Conservation (phyloP, 53 echinoderm and acorn worm species). For the Luidia sarsii region DNA sequence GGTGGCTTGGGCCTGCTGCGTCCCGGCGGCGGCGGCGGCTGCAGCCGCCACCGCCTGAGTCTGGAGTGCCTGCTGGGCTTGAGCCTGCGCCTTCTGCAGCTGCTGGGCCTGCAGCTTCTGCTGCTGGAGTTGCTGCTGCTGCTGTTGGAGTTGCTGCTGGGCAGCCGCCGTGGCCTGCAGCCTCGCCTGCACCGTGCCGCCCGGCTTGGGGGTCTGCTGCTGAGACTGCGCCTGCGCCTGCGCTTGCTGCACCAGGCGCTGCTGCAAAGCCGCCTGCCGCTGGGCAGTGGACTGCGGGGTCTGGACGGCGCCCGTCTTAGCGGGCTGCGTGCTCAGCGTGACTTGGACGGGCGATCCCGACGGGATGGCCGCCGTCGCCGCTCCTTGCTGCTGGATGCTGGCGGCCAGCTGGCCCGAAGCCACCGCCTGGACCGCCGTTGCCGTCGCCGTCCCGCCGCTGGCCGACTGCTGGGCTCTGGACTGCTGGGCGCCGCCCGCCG, state of each 20-base stretch:
- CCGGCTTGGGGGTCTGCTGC: constrained; percentile 38
- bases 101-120: constrained; percentile 15
- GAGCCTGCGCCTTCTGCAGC: constrained; percentile 1
- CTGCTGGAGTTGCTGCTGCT: constrained; percentile 34
- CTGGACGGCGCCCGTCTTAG: constrained; percentile 40
- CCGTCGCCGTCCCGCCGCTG: background rate
- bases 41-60: constrained; percentile 11
- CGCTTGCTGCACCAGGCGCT: constrained; percentile 28
- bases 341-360: constrained; percentile 37
- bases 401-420: constrained; percentile 27
- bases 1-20: too few relatives aligned
- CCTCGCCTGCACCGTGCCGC: constrained; percentile 25
- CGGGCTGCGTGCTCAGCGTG: constrained; percentile 26
- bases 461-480: background rate
- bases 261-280: constrained; percentile 22
- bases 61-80: constrained; percentile 4
- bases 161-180: constrained; percentile 25
- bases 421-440: constrained; percentile 21
- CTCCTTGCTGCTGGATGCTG: constrained; percentile 20
- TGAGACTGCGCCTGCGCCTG: constrained; percentile 51
- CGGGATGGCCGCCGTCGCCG: too few relatives aligned
- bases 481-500: constrained; percentile 6
- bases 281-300: constrained; percentile 24
- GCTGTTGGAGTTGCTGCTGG: constrained; percentile 44
- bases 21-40: too few relatives aligned